phyloP scores from a whole-genome alignment of 1,140 invertebrate species.

The Steinernema feltiae region DNA sequence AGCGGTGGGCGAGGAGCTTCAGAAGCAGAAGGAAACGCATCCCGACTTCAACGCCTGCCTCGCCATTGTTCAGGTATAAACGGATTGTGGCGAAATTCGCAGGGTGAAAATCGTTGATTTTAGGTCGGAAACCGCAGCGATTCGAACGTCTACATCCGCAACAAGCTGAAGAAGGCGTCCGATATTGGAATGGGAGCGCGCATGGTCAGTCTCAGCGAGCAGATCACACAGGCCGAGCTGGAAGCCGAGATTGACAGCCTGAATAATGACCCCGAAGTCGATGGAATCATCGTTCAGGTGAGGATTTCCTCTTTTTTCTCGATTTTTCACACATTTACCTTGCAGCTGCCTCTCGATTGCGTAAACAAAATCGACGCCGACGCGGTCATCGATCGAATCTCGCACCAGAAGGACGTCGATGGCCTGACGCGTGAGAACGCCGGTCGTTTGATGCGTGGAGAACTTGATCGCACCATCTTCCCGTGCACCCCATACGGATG shows the following conservation, averaged over 20 bases:
- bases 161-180: slow-evolving; percentile 85
- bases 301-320: neutral
- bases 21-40: slow-evolving; percentile 32
- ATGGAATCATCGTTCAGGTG: slow-evolving; percentile 56
- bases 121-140: slow-evolving; percentile 85
- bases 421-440: slow-evolving; percentile 53
- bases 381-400: slow-evolving; percentile 44
- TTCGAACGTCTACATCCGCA: slow-evolving; percentile 97
- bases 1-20: slow-evolving; percentile 37
- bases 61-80: slow-evolving; percentile 56
- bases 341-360: slow-evolving; percentile 51
- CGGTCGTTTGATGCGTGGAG: slow-evolving; percentile 50
- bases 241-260: slow-evolving; percentile 47
- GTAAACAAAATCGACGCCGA: slow-evolving; percentile 45
- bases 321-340: neutral
- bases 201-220: slow-evolving; percentile 67
- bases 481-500: slow-evolving; percentile 56
- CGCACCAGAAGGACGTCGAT: slow-evolving; percentile 54
- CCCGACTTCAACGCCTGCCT: slow-evolving; percentile 44
- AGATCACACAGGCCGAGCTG: slow-evolving; percentile 73
- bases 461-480: slow-evolving; percentile 46
- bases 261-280: slow-evolving; percentile 47
- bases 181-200: slow-evolving; percentile 70
- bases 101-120: neutral
- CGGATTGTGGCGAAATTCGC: neutral